Conservation (phyloP, 2,797 vertebrate species). For the Eurystomus glaucurus region DNA sequence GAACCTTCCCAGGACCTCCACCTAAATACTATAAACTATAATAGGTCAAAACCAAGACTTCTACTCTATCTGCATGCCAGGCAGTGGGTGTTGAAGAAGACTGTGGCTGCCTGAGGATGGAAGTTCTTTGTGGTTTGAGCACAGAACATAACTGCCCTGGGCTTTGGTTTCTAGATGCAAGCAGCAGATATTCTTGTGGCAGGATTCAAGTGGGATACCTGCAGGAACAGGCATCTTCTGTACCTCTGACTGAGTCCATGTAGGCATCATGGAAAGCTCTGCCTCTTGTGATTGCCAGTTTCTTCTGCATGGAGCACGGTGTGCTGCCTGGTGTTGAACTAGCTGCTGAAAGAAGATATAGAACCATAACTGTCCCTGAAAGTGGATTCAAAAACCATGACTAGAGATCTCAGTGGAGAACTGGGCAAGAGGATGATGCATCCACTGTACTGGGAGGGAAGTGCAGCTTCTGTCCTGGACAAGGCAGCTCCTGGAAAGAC, state of each 20-base stretch:
- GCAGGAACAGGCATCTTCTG: background rate
- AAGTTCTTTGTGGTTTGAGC: background rate
- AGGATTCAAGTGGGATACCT: background rate
- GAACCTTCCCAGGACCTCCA: background rate
- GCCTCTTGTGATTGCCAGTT: background rate
- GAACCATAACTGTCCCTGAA: background rate
- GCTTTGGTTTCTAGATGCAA: background rate
- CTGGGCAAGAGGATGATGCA: background rate
- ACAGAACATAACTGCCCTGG: background rate
- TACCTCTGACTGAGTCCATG: background rate
- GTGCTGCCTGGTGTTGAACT: background rate
- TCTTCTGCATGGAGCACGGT: accelerated
- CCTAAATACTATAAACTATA: background rate
- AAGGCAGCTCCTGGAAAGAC: background rate
- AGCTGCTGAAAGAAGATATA: background rate
- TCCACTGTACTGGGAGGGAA: background rate
- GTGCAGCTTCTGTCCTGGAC: background rate
- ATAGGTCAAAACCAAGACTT: background rate
- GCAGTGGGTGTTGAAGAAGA: background rate
- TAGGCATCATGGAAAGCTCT: background rate
- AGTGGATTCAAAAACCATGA: accelerated
- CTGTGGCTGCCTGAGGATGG: accelerated
- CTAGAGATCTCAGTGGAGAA: background rate
- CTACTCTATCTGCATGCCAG: accelerated
- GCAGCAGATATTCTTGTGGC: background rate